Evolutionary conservation across 2,797 vertebrate species (phyloP).

Genomic region (Spondyliosoma cantharus): DNA sequence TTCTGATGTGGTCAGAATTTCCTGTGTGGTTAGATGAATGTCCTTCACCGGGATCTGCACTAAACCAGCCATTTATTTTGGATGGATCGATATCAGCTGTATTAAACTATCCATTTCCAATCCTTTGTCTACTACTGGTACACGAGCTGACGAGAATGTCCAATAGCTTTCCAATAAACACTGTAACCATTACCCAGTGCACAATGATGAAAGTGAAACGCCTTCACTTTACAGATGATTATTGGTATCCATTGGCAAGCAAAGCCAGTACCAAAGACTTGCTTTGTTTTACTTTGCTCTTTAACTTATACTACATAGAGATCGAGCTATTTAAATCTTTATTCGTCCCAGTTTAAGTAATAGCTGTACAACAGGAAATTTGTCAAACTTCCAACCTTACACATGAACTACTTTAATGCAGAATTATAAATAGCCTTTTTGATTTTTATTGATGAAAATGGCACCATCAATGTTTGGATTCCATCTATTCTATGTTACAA

Average conservation of each 20-base stretch:
- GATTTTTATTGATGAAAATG: background rate
- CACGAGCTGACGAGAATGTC: constrained; percentile 7
- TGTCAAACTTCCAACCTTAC: background rate
- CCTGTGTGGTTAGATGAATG: constrained; percentile 17
- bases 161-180: constrained; percentile 28
- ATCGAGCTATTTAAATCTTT: background rate
- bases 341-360: constrained; percentile 17
- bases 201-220: constrained; percentile 13
- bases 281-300: background rate
- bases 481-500: background rate
- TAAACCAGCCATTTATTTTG: constrained; percentile 9
- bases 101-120: constrained; percentile 30
- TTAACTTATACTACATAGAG: too few species aligned
- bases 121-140: constrained; percentile 20
- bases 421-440: background rate
- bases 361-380: background rate
- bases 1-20: constrained; percentile 17
- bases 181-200: constrained; percentile 6
- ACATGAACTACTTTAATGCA: background rate
- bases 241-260: background rate
- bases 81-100: constrained; percentile 10
- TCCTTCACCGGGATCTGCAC: background rate
- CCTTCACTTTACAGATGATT: constrained; percentile 10
- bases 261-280: background rate
- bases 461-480: background rate